A percentile compares a stretch with the other conserved stretches of the same genome.
Evolutionary conservation across 2,113 vertebrate species (phyloP).

Genomic region (Anolis sagrei): DNA sequence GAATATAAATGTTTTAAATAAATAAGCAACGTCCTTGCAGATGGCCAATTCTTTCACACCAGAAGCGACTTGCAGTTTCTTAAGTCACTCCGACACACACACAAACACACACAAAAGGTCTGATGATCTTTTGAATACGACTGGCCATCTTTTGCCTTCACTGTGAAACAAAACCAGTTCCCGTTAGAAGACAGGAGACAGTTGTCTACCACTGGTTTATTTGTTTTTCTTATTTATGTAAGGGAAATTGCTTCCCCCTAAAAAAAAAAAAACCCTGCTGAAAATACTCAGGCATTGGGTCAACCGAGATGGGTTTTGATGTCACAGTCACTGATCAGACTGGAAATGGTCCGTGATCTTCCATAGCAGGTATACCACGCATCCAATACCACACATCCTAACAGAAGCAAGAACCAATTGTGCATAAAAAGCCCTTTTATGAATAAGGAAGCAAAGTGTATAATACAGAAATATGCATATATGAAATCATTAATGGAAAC

Average conservation of each 20-base stretch:
- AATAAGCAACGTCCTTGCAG: too few relatives aligned
- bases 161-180: not conserved
- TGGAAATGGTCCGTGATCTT: not conserved
- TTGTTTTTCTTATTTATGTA: not conserved
- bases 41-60: too few relatives aligned
- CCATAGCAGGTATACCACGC: too few relatives aligned
- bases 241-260: not conserved
- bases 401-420: not conserved
- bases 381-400: not conserved
- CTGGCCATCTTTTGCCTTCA: not conserved
- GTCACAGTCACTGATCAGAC: not conserved
- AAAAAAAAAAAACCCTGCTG: not conserved
- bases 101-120: too few relatives aligned
- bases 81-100: too few relatives aligned
- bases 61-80: too few relatives aligned
- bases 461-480: not conserved
- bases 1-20: too few relatives aligned
- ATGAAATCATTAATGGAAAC: not conserved
- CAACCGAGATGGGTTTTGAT: not conserved
- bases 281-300: not conserved
- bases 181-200: not conserved
- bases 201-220: not conserved
- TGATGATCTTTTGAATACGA: not conserved
- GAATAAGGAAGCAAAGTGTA: not conserved
- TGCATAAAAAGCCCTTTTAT: not conserved